phyloP scores from a whole-genome alignment of 1,140 invertebrate species.

The Laodelphax striatellus region DNA sequence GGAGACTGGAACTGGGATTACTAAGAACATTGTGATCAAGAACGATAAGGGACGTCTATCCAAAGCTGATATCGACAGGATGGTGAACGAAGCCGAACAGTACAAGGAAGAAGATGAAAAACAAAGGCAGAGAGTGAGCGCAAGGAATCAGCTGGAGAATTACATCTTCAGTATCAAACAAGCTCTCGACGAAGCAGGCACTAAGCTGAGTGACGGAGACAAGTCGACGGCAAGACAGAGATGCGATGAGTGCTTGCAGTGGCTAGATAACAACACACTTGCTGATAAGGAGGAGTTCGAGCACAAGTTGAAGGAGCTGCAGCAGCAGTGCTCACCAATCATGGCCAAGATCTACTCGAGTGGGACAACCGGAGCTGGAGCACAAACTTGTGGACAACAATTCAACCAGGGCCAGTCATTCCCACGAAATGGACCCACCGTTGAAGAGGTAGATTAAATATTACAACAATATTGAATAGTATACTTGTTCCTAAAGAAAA shows the following conservation, averaged over 20 bases:
- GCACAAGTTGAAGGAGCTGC: slow-evolving; percentile 32
- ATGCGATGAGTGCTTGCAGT: slow-evolving; percentile 36
- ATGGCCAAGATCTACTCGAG: slow-evolving; percentile 37
- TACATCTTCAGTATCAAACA: slow-evolving; percentile 57
- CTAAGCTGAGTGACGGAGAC: slow-evolving; percentile 32
- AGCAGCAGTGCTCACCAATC: slow-evolving; percentile 35
- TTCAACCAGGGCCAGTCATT: background rate
- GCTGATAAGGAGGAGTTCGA: slow-evolving; percentile 37
- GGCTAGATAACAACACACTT: slow-evolving; percentile 41
- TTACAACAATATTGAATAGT: background rate
- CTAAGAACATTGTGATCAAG: slow-evolving; percentile 91
- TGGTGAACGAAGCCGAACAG: slow-evolving; percentile 52
- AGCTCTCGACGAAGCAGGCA: slow-evolving; percentile 34
- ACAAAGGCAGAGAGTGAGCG: slow-evolving; percentile 40
- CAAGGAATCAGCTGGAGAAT: slow-evolving; percentile 54
- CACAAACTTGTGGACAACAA: background rate
- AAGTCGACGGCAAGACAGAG: slow-evolving; percentile 30
- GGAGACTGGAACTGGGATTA: slow-evolving; percentile 38
- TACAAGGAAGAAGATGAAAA: slow-evolving; percentile 42
- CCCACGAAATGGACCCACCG: slow-evolving; percentile 7
- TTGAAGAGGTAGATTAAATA: slow-evolving; percentile 16
- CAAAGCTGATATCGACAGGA: slow-evolving; percentile 38
- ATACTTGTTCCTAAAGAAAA: too few relatives aligned
- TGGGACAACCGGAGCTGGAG: background rate
- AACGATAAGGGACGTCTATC: slow-evolving; percentile 40